Percentiles rank a stretch among this genome's conserved stretches.
phyloP scores from a whole-genome alignment of 1,140 invertebrate genomes.

The Sweltsa coloradensis region DNA sequence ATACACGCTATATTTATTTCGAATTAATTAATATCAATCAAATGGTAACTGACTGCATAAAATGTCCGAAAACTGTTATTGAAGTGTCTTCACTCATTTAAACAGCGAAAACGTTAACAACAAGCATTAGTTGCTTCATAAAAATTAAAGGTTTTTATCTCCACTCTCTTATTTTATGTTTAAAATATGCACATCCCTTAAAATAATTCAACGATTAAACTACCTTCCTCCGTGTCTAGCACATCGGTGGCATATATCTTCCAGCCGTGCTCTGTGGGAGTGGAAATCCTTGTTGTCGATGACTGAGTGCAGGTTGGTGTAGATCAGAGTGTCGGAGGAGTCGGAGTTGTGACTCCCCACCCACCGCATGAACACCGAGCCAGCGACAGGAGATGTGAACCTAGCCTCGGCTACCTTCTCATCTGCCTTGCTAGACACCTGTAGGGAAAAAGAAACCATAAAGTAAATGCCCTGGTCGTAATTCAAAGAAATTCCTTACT shows the following conservation, averaged over 20 bases:
- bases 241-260: slow-evolving; percentile 84
- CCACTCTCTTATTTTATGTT: background rate
- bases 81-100: background rate
- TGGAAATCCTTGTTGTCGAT: slow-evolving; percentile 12
- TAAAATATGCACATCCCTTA: background rate
- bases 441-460: too few species aligned
- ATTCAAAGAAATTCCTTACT: too few species aligned
- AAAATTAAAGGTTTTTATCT: background rate
- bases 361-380: slow-evolving; percentile 73
- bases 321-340: slow-evolving; percentile 61
- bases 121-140: background rate
- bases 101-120: background rate
- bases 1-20: too few species aligned
- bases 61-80: background rate
- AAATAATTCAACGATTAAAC: slow-evolving; percentile 25
- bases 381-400: slow-evolving; percentile 66
- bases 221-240: slow-evolving; percentile 61
- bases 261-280: slow-evolving; percentile 60
- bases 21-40: slow-evolving; percentile 6
- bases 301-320: slow-evolving; percentile 55
- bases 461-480: too few species aligned
- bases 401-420: slow-evolving; percentile 71
- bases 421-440: slow-evolving; percentile 48
- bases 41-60: background rate
- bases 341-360: slow-evolving; percentile 45